These are phyloP conservation scores for Vandiemenella viatica DNA, from an alignment of 2,888 invertebrate genomes.

Conservation along the genomic window DNA sequence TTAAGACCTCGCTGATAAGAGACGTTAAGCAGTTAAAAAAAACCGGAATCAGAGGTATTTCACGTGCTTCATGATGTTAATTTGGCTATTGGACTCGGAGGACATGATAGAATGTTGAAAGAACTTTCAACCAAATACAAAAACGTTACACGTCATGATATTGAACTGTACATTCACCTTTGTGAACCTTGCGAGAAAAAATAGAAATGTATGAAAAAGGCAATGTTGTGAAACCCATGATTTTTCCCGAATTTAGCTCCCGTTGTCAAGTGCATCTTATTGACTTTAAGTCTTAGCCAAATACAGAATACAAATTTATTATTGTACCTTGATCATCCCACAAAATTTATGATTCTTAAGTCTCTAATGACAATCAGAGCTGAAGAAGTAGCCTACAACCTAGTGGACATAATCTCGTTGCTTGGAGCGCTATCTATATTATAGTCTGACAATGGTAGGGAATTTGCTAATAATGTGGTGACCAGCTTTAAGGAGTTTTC, in stretches of 20 bases:
- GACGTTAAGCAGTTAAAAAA: no score
- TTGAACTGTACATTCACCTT: no score
- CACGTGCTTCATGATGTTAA: conserved; percentile 20
- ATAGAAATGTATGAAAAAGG: conserved; percentile 21
- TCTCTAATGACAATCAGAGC: no score
- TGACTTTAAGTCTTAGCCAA: conserved; percentile 23
- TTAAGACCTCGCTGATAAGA: no score
- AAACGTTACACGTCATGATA: conserved; percentile 17
- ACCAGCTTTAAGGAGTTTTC: no score
- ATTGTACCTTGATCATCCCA: no score
- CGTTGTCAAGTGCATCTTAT: no score
- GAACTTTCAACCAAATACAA: conserved; percentile 19
- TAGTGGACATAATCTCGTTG: conserved; percentile 23
- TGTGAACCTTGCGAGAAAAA: not conserved
- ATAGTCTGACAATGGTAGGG: no score
- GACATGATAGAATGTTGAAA: conserved; percentile 19
- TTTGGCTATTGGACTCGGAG: conserved; percentile 22
- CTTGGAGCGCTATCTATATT: conserved; percentile 24
- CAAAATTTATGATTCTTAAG: no score
- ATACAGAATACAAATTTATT: no score
- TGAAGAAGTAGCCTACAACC: no score
- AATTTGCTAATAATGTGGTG: no score
- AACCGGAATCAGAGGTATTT: conserved; percentile 19
- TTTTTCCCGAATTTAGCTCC: conserved; percentile 10
- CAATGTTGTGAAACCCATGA: conserved; percentile 21